Percentiles rank a stretch among this genome's conserved stretches.
Conservation (phyloP, 2,113 vertebrate species). For the Excalfactoria chinensis region DNA sequence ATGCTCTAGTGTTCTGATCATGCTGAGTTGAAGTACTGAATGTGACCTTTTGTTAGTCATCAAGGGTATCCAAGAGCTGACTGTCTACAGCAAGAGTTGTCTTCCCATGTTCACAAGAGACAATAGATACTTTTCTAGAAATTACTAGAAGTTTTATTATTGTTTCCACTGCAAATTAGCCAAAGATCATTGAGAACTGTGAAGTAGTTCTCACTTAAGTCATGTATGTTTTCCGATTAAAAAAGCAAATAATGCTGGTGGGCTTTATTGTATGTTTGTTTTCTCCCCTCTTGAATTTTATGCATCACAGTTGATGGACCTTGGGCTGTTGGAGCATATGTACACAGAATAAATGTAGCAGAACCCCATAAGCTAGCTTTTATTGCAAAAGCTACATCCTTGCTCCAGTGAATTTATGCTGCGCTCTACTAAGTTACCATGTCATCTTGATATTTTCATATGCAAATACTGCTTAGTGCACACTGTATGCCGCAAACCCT, state of each 20-base stretch:
- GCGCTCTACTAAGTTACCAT: neutral
- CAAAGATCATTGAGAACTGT: neutral
- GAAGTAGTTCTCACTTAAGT: neutral
- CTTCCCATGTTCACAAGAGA: neutral
- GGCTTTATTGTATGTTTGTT: neutral
- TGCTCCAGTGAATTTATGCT: neutral
- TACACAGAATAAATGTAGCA: neutral
- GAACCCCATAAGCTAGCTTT: neutral
- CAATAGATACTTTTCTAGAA: neutral
- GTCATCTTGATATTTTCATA: neutral
- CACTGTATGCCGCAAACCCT: neutral
- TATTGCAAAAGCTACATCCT: neutral
- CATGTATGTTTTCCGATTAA: neutral
- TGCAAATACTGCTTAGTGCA: neutral
- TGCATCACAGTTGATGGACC: neutral
- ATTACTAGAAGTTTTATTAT: neutral
- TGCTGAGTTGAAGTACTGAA: neutral
- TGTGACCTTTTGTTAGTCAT: neutral
- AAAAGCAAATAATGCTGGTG: neutral
- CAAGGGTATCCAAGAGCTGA: neutral
- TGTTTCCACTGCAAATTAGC: neutral
- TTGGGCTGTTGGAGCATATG: neutral
- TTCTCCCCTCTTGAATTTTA: neutral
- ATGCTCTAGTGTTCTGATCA: neutral
- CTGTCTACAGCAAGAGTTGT: neutral